These are phyloP conservation scores for Thera britannica DNA, from an alignment of 2,888 invertebrate species.

Conservation along the genomic window DNA sequence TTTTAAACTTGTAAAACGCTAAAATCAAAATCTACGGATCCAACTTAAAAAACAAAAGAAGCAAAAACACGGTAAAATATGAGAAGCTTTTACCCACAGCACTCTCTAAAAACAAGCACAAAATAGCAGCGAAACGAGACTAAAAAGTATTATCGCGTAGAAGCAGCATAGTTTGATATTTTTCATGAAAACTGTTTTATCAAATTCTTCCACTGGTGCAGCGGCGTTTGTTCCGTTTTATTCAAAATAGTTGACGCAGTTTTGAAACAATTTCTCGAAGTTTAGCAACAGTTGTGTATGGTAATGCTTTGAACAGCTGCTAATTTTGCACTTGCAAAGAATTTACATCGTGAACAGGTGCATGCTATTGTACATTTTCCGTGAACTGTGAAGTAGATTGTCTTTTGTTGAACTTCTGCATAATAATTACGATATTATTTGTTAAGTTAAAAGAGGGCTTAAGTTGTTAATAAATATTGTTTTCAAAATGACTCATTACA, in stretches of 20 bases:
- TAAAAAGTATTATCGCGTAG: slow-evolving; percentile 19
- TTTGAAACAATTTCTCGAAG: slow-evolving; percentile 35
- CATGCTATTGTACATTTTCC: neutral
- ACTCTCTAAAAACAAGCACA: slow-evolving; percentile 6
- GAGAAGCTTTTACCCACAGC: slow-evolving; percentile 10
- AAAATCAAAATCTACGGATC: neutral
- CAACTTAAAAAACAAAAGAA: slow-evolving; percentile 1
- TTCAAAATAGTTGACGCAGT: slow-evolving; percentile 42
- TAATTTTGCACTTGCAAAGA: slow-evolving; percentile 16
- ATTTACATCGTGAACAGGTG: slow-evolving; percentile 18
- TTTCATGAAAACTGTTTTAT: slow-evolving; percentile 36
- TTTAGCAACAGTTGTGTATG: slow-evolving; percentile 32
- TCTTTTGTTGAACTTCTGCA: slow-evolving; percentile 1
- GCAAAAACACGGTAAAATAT: slow-evolving; percentile 8
- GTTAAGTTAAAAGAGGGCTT: neutral
- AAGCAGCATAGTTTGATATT: slow-evolving; percentile 34
- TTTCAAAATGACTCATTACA: no score
- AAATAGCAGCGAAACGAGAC: slow-evolving; percentile 11
- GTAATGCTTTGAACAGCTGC: slow-evolving; percentile 28
- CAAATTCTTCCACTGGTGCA: slow-evolving; percentile 31
- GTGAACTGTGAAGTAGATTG: neutral
- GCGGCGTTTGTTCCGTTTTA: slow-evolving; percentile 32
- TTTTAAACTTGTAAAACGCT: no score
- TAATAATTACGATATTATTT: neutral
- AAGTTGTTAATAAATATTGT: neutral